Base-by-base conservation (phyloP, 2,113 vertebrate species). In the Chauna torquata region DNA sequence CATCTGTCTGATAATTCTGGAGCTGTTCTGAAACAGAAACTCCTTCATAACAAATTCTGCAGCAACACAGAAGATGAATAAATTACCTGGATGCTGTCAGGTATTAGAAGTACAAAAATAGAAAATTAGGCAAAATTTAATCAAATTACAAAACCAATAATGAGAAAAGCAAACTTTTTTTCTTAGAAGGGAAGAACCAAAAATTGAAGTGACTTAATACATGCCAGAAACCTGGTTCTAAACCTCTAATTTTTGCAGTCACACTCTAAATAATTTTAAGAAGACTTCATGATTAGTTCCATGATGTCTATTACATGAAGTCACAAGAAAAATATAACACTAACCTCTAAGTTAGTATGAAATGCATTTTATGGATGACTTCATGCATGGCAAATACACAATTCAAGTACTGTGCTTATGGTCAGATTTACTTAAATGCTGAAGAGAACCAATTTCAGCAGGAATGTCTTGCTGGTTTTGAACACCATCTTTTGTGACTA, bases 21-120 rank as follows among this genome's bases (percentile, higher is more conserved):
- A 64, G 80, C 54, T 80, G 30, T 23, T 86, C 64, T 82, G 54
- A 88, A 94, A 82, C 38, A 77, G 97, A 88, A 94, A 98, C 44
- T 65, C 98, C 96, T 86, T 96, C 97, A 85, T 93, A 76, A 55
- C 97, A 64, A 95, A 98, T 81, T 96, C 98, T 98, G 95, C 12
- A 98, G 85, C 17, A 86, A 96, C 38, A 91, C 62, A 95, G 75
- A 96, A 34, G n/a, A 80, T 61, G 0, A 94, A 70, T 69, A 93
- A 49, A 71, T 49, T 52, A 54, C 4, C 68, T 32, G 44, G 24
- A 55, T 66, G 38, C 40, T 55, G 57, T 78, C 68, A 81, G 19
- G 25, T 69, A 93, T 65, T 28, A 57, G 36, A 27, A 88, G 16
- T 11, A 61, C 3, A 72, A 45, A 55, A 76, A 80, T 42, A 74